Evolutionary conservation across 2,888 invertebrate species (phyloP), one percentile per base, ranked within the genome.

Genomic region (Meiosimyza platycephala): DNA sequence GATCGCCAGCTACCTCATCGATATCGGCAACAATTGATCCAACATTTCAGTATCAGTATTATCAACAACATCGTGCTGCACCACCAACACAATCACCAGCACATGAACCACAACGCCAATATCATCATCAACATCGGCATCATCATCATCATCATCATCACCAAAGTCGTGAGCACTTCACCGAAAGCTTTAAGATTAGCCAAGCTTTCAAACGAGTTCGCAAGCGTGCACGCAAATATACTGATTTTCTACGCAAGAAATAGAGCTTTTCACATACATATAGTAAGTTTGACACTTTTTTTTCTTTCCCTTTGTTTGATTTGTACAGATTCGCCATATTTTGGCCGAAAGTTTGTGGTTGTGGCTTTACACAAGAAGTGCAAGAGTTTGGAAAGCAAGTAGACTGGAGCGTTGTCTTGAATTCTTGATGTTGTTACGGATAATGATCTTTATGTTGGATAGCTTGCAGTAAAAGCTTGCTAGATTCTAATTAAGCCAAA

Each of bases 191-290:
- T 75, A 86, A 86, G 76, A 78, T 86, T 76, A 83, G 84, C 74
- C 85, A 81, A 73, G 86, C 86, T 72, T 78, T 86, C 18, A 85
- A 82, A 74, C 80, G 82, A 75, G 86, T 87, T 72, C 84, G 87
- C 78, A 87, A 84, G 79, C 85, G 87, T 75, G 88, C 87, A 78
- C 85, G 86, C 78, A 87, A 87, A 81, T 87, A 84, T 81, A 85
- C 87, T 59, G 86, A 86, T 60, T 86, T 85, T 75, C 79, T 87
- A 76, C 86, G 86, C 79, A 87, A 85, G 77, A 86, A 87, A 79
- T 86, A 82, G 82, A 71, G 12, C 33, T 48, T 28, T 12, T 15
- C 6, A 16, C 28, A 3, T 28, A 13, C 22, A 40, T n/a, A 54
- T 48, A 63, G 33, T 54, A 16, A 28, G 6, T 51, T 47, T 48